A percentile compares a stretch with the other conserved stretches of the same genome.
phyloP scores from a whole-genome alignment of 2,113 vertebrate genomes.

The Grallaria varia region DNA sequence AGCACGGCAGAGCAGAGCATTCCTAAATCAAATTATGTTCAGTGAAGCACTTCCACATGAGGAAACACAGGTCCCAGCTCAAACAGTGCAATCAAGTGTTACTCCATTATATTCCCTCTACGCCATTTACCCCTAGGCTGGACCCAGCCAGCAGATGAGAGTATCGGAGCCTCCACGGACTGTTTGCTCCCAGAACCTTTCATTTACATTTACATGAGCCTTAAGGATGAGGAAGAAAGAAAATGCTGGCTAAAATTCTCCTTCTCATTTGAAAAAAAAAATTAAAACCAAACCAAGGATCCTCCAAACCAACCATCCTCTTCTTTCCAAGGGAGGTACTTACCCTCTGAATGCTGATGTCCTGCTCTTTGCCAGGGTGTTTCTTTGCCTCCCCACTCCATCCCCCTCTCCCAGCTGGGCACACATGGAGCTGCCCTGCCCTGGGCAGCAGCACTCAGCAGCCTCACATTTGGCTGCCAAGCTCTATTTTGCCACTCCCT shows the following conservation, averaged over 20 bases:
- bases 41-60: neutral
- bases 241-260: neutral
- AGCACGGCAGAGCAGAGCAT: fast-evolving
- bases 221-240: neutral
- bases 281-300: neutral
- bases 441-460: neutral
- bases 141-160: neutral
- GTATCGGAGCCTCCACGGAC: neutral
- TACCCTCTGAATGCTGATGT: neutral
- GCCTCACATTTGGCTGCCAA: neutral
- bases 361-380: neutral
- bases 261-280: neutral
- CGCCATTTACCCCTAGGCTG: neutral
- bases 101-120: neutral
- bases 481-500: neutral
- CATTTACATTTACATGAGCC: neutral
- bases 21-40: neutral
- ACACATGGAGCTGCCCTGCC: neutral
- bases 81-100: neutral
- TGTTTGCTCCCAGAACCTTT: neutral
- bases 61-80: neutral
- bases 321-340: neutral
- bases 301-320: no score
- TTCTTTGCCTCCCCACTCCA: neutral
- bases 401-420: neutral